Percentiles rank a stretch among this genome's conserved stretches.
Evolutionary conservation across 2,797 vertebrate species (phyloP).

Genomic region (Aythya fuligula): DNA sequence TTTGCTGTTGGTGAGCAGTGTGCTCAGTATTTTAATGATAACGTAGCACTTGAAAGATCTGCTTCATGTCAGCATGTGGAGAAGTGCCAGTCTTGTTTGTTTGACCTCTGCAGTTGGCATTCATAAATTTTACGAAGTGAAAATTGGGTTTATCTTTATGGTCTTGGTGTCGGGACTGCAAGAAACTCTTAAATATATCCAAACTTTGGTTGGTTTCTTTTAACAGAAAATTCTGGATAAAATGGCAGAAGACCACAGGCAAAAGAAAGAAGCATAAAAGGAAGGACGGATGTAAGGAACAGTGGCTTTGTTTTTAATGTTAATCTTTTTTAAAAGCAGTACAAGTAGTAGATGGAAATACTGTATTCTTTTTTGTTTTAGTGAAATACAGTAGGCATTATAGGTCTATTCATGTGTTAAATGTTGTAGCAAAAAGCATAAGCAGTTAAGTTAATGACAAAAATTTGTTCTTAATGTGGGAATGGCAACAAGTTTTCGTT

Average conservation of each 20-base stretch:
- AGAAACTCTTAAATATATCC: background rate
- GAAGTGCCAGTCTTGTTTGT: background rate
- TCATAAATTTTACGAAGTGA: background rate
- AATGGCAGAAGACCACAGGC: slow-evolving; percentile 82
- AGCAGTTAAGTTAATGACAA: slow-evolving; percentile 78
- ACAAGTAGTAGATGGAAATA: slow-evolving; percentile 75
- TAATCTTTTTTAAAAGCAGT: slow-evolving; percentile 81
- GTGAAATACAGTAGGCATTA: slow-evolving; percentile 76
- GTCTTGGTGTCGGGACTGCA: background rate
- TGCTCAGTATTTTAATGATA: accelerated
- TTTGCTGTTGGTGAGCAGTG: background rate
- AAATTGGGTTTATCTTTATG: background rate
- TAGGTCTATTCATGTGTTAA: slow-evolving; percentile 82
- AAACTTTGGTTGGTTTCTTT: slow-evolving; percentile 13
- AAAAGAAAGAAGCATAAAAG: slow-evolving; percentile 80
- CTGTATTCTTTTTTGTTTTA: slow-evolving; percentile 80
- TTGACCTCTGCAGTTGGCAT: accelerated
- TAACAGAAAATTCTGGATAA: slow-evolving; percentile 84
- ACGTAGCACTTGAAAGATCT: background rate
- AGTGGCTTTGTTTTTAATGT: slow-evolving; percentile 83
- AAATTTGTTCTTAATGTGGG: slow-evolving; percentile 73
- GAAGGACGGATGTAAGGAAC: slow-evolving; percentile 68
- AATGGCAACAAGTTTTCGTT: slow-evolving; percentile 72
- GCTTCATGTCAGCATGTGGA: accelerated
- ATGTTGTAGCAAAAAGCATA: slow-evolving; percentile 78